Base-by-base conservation (phyloP, 2,888 invertebrate genomes). In the Trichopoda pennipes region DNA sequence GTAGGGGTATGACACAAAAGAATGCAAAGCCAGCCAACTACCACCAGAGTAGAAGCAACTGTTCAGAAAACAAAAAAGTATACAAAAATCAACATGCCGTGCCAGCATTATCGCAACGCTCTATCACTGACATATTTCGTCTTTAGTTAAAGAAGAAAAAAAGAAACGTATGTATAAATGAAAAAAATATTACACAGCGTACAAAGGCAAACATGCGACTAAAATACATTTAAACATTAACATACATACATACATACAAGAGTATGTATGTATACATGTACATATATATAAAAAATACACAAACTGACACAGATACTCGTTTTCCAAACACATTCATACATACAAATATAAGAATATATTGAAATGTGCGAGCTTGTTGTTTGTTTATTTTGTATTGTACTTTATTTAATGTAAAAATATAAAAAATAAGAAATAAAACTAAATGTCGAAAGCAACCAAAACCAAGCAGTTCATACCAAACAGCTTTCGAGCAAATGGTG, bases 151-250 rank as follows among this genome's bases (percentile, higher is more conserved):
- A 28, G 7, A 28, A 83, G 70, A 78, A 74, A 84, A 79, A 69
- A 75, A 83, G 82, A 81, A 75, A 72, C 53, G 63, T 70, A 80
- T 76, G 75, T 79, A 78, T 69, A 75, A 78, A 73, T 21, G 64
- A 3, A 14, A 69, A 28, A 28, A 28, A 28, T 28, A 28, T 28
- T 53, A 53, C 32, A 69, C 66, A 58, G 49, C 86, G 86, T 87
- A 88, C 87, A 88, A 88, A 87, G 86, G 87, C 87, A 88, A 85
- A 49, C 14, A 38, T 38, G 12, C 38, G 38, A 38, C 38, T 87
- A 42, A 42, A 42, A n/a, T n/a, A n/a, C n/a, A n/a, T n/a, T n/a
- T 4, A 42, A 89, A 86, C 87, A 86, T n/a, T n/a, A n/a, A n/a
- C 87, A 86, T 85, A 42, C 61, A 51, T 47, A 74, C 32, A 51